phyloP scores from a whole-genome alignment of 2,113 vertebrate genomes.

The Pterocles gutturalis region DNA sequence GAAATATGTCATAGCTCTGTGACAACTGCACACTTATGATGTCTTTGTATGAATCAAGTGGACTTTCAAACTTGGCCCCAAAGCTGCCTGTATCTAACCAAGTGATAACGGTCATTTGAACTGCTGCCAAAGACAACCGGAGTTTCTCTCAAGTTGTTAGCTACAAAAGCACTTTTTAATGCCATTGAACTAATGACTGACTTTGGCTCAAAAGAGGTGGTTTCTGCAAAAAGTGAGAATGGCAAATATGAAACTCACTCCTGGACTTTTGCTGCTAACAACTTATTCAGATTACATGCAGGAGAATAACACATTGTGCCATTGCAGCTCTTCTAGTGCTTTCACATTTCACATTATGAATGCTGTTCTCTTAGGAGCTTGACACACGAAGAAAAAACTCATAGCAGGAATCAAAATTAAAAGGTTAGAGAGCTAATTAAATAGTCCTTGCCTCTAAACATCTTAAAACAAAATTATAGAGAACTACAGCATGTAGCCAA shows the following conservation, averaged over 20 bases:
- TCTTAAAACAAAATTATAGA: not conserved
- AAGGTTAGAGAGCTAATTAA: not conserved
- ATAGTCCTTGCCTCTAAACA: not conserved
- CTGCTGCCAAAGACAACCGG: not conserved
- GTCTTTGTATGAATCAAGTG: not conserved
- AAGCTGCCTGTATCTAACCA: accelerated
- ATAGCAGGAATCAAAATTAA: not conserved
- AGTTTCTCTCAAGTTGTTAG: not conserved
- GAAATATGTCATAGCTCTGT: not conserved
- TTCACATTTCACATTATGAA: not conserved
- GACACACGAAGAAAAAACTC: not conserved
- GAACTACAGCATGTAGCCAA: not conserved
- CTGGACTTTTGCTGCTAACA: not conserved
- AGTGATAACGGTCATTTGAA: not conserved
- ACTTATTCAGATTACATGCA: not conserved
- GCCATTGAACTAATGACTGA: accelerated
- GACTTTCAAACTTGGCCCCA: not conserved
- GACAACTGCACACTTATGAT: accelerated
- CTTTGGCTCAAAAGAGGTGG: not conserved
- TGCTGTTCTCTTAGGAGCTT: not conserved
- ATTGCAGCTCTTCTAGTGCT: not conserved
- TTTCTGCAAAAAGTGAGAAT: not conserved
- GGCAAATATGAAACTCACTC: not conserved
- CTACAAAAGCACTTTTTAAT: not conserved
- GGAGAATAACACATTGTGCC: not conserved